Base-by-base conservation (phyloP, 2,888 invertebrate genomes). In the Aphodius sticticus region DNA sequence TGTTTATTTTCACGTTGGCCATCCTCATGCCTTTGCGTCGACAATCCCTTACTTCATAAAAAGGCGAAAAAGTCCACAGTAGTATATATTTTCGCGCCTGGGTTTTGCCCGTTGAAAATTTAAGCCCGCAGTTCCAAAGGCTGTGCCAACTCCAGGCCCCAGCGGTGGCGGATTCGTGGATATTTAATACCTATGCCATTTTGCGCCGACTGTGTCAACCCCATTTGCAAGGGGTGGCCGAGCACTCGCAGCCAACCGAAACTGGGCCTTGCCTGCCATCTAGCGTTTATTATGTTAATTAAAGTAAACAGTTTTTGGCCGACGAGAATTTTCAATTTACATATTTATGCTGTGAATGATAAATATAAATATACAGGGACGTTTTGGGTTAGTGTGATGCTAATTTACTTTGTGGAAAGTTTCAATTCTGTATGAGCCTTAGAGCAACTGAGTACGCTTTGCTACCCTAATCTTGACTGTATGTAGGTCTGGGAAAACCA, bases 131-230 rank as follows among this genome's bases (percentile, higher is more conserved):
- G 7, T 53, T 53, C 9, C 53, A 53, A 5, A 53, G 53, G 9
- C 2, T 53, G 53, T 53, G 53, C 53, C 53, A 53, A 53, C 53
- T 53, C 53, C 53, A 53, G 53, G 53, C 53, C 53, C 12, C 53
- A 0, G 9, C 12, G 53, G 53, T 12, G 7, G 53, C 4, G 53
- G 4, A 53, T 53, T 53, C 53, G 53, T 53, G 53, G 53, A 53
- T 53, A 53, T 53, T 53, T 53, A 53, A 53, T 53, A 53, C 53
- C 53, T 53, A 53, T 53, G 53, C 53, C 53, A 53, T 53, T 53
- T 5, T 53, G 53, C 53, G 53, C 53, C 4, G 53, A 53, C 53
- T 53, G 53, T 53, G 53, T 53, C 53, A 53, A 53, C 53, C 53
- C 53, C 53, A 53, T 53, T 53, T 53, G 53, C 53, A 1, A 53